A percentile compares a stretch with the other conserved stretches of the same genome.
Conservation (phyloP, 1,140 invertebrate species). For the Maniola jurtina region DNA sequence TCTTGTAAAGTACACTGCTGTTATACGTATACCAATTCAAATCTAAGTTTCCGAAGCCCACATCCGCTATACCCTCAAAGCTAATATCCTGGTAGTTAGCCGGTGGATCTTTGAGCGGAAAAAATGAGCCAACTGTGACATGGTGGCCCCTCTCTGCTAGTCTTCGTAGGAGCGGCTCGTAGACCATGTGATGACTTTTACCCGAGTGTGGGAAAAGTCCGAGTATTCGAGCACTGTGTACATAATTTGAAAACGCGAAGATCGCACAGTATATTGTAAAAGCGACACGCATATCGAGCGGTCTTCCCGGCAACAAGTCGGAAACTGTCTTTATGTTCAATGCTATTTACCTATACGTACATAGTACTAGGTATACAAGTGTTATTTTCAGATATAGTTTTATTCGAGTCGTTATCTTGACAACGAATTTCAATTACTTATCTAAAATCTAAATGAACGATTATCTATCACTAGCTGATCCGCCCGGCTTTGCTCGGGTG, state of each 20-base stretch:
- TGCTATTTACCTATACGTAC: neutral
- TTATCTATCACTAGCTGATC: too few species aligned
- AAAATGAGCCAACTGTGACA: conserved; percentile 82
- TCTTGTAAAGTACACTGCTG: conserved; percentile 32
- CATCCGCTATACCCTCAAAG: conserved; percentile 49
- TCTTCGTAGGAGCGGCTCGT: conserved; percentile 81
- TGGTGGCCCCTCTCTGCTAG: conserved; percentile 82
- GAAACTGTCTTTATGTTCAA: neutral
- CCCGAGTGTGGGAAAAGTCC: conserved; percentile 82
- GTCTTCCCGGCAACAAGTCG: conserved; percentile 26
- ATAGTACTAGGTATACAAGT: neutral
- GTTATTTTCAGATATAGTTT: neutral
- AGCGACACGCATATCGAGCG: conserved; percentile 42
- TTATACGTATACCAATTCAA: conserved; percentile 45
- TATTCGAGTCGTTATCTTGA: neutral
- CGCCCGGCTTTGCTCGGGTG: too few species aligned
- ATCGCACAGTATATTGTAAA: conserved; percentile 25
- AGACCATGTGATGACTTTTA: conserved; percentile 85
- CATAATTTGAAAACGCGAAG: conserved; percentile 30
- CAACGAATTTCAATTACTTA: too few species aligned
- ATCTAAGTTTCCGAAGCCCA: conserved; percentile 56
- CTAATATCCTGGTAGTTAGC: conserved; percentile 61
- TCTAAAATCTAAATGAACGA: too few species aligned
- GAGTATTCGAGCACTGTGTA: conserved; percentile 73
- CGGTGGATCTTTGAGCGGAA: conserved; percentile 53